These are phyloP conservation scores for Corythornis vintsioides DNA, from an alignment of 2,113 vertebrate genomes.

Conservation along the genomic window DNA sequence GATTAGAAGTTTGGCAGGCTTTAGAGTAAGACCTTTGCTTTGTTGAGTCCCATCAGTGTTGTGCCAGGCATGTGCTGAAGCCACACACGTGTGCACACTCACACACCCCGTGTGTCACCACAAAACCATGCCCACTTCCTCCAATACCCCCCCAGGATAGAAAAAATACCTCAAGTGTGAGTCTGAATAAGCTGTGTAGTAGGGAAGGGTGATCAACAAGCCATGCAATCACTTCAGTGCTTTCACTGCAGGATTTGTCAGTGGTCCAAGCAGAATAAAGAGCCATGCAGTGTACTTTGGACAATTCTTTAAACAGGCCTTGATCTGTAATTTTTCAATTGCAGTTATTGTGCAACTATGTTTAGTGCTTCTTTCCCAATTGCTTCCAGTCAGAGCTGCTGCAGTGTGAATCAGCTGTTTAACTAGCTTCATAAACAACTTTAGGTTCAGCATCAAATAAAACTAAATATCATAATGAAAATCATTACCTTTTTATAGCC, in stretches of 20 bases:
- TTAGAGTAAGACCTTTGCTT: background rate
- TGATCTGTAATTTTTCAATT: background rate
- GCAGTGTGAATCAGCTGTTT: background rate
- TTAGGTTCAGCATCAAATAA: background rate
- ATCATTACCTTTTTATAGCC: background rate
- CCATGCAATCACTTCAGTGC: background rate
- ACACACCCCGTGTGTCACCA: fast-evolving
- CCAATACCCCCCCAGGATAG: background rate
- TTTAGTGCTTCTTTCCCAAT: background rate
- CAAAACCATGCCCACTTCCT: background rate
- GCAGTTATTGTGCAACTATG: background rate
- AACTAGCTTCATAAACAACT: background rate
- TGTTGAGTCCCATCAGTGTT: background rate
- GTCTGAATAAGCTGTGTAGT: background rate
- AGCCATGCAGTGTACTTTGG: background rate
- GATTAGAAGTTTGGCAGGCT: background rate
- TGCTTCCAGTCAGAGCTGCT: background rate
- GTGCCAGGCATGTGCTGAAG: background rate
- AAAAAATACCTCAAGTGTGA: background rate
- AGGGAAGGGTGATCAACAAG: background rate
- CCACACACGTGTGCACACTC: background rate
- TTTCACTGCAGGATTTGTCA: background rate
- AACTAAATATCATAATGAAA: background rate
- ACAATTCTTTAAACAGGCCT: background rate
- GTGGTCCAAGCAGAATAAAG: background rate